These are phyloP conservation scores for Propithecus deckenii DNA, from an alignment of 2,797 vertebrate genomes.

Conservation along the genomic window DNA sequence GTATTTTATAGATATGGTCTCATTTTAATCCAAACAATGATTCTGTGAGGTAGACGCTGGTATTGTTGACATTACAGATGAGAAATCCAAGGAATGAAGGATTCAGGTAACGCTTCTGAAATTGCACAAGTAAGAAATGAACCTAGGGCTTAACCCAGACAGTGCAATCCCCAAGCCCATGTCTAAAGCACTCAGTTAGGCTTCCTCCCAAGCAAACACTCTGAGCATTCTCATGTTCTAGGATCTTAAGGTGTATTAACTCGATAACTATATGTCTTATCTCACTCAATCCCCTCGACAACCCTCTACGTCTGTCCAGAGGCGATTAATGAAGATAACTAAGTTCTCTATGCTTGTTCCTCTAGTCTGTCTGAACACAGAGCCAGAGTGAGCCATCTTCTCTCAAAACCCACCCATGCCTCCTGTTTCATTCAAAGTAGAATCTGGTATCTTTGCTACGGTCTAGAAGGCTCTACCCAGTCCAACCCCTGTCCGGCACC, in stretches of 20 bases:
- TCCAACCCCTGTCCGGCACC: too few species aligned
- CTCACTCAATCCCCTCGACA: neutral
- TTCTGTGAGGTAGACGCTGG: neutral
- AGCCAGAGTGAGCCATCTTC: neutral
- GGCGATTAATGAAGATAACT: neutral
- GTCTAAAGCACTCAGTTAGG: neutral
- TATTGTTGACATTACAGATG: neutral
- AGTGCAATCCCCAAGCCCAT: neutral
- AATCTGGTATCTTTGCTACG: neutral
- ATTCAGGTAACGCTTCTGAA: constrained; percentile 11
- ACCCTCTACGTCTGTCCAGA: neutral
- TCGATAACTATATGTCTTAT: neutral
- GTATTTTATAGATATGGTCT: neutral
- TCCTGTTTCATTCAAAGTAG: neutral
- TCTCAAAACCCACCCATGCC: neutral
- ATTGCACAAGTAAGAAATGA: neutral
- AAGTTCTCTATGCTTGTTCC: neutral
- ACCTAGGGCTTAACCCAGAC: neutral
- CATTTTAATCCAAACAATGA: neutral
- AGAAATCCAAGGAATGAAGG: neutral
- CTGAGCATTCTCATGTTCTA: neutral
- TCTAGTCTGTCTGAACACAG: neutral
- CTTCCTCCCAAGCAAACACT: neutral
- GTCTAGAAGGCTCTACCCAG: neutral
- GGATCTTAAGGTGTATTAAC: neutral